These are phyloP conservation scores for Rafetus swinhoei DNA, from an alignment of 2,113 vertebrate genomes.

Conservation along the genomic window DNA sequence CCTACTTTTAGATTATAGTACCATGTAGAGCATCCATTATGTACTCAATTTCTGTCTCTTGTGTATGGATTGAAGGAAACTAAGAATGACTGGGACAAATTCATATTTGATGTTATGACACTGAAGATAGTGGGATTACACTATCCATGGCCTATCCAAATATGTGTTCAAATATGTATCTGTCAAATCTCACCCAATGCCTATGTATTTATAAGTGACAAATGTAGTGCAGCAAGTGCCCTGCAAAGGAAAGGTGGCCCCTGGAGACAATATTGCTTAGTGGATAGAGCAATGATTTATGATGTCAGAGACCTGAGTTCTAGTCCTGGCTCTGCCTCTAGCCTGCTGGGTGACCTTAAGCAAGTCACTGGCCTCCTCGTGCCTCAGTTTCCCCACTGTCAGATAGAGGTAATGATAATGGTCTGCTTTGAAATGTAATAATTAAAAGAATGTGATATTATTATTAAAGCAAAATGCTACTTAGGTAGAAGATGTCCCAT, in stretches of 20 bases:
- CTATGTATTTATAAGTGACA: not conserved
- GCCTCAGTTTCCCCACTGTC: not conserved
- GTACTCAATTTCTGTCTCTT: not conserved
- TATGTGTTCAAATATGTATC: not conserved
- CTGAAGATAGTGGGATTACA: not conserved
- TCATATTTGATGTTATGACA: not conserved
- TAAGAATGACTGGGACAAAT: conserved; percentile 7
- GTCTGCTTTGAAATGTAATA: not conserved
- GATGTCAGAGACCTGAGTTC: not conserved
- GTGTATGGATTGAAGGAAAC: not conserved
- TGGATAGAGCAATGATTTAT: not conserved
- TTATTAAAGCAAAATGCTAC: not conserved
- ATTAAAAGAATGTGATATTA: not conserved
- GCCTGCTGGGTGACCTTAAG: not conserved
- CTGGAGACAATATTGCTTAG: not conserved
- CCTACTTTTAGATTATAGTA: not conserved
- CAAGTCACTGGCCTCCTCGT: not conserved
- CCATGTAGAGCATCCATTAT: not conserved
- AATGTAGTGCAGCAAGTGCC: not conserved
- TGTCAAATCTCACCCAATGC: not conserved
- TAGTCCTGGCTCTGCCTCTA: not conserved
- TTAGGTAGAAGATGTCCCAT: not conserved
- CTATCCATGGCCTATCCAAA: not conserved
- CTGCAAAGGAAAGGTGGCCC: not conserved
- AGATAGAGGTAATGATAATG: not conserved